Evolutionary conservation across 1,140 invertebrate genomes (phyloP).

Genomic region (Platorchestia sp.): DNA sequence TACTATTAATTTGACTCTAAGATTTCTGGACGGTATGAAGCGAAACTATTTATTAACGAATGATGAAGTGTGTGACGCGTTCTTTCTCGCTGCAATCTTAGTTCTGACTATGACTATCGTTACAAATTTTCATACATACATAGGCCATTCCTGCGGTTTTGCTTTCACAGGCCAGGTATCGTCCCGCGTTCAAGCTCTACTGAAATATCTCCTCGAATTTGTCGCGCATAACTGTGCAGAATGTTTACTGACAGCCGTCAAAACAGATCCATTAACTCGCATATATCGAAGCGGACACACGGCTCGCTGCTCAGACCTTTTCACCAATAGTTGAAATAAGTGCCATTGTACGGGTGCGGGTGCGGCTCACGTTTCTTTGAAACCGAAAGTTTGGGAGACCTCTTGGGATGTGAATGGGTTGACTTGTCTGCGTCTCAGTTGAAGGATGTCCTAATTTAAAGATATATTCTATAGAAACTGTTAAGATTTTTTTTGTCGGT

Average conservation of each 20-base stretch:
- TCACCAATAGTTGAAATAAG: not conserved
- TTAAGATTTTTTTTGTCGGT: not conserved
- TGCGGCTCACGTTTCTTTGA: not conserved
- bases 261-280: slow-evolving; percentile 35
- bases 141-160: not conserved
- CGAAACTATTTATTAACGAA: not conserved
- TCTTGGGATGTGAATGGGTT: not conserved
- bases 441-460: not conserved
- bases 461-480: not conserved
- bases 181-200: not conserved
- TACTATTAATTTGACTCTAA: too few species aligned
- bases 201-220: slow-evolving; percentile 15
- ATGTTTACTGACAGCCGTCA: slow-evolving; percentile 41
- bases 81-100: not conserved
- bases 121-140: not conserved
- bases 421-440: not conserved
- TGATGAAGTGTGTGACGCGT: not conserved
- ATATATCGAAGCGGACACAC: slow-evolving; percentile 9
- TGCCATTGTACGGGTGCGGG: not conserved
- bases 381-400: not conserved
- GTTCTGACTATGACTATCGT: not conserved
- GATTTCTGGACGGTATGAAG: not conserved
- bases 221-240: not conserved
- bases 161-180: not conserved
- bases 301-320: not conserved